Base-by-base conservation (phyloP, 2,888 invertebrate genomes). In the Malthinus flaveolus region DNA sequence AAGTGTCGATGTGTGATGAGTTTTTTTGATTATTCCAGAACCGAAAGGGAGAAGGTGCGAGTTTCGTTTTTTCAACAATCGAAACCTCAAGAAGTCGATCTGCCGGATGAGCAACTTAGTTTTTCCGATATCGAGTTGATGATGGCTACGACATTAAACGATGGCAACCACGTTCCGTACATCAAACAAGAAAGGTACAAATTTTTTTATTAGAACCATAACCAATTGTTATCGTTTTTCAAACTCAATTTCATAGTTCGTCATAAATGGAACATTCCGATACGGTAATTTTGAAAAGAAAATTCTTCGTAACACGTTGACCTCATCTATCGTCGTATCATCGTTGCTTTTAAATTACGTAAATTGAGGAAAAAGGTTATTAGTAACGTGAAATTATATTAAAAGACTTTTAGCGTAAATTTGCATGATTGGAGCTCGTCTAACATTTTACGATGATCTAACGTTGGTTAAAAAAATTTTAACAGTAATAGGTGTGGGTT, bases 1-100 rank as follows among this genome's bases (percentile, higher is more conserved):
- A 42, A 42, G 39, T 42, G 39, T 32, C 33, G 13, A 48, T 48
- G 23, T 48, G 23, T 35, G 35, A 31, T 32, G 32, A 46, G 23
- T 52, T 65, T 63, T 66, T 70, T 57, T 66, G 52, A 42, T 84
- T 85, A 44, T n/a, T n/a, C n/a, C 84, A 90, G 90, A 79, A 86
- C 87, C 78, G 89, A 89, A 81, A 85, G 89, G 74, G 87, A 88
- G 69, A 89, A 88, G 79, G 91, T 91, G 62, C 87, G 90, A 70
- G 91, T 91, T 74, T 88, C 89, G 68, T 91, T 91, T 82, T 91
- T 88, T 82, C 91, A 91, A 82, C 89, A 89, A 77, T 89, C 85
- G 77, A 85, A 88, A 79, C 90, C 91, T 65, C 87, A 89, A 82
- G 80, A 81, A 67, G 81, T 87, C 72, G 82, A 81, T 74, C 75